A percentile compares a stretch with the other conserved stretches of the same genome.
Conservation (phyloP, 1,140 invertebrate species). For the Brachionus angularis region DNA sequence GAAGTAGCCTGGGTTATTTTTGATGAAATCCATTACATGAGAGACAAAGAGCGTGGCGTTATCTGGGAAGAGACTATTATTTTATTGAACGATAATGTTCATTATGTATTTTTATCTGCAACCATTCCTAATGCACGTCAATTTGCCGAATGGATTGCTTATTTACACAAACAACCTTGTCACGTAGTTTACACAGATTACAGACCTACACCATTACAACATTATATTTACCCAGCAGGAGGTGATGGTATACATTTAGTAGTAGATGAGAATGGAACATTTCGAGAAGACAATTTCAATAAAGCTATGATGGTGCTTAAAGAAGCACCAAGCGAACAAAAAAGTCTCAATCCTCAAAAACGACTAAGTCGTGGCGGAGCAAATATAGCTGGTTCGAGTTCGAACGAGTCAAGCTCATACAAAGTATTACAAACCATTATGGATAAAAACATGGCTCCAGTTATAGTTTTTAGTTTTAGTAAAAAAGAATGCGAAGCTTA, state of each 20-base stretch:
- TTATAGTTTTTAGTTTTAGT: slow-evolving; percentile 98
- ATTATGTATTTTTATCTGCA: slow-evolving; percentile 96
- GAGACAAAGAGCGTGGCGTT: slow-evolving; percentile 96
- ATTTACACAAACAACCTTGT: slow-evolving; percentile 86
- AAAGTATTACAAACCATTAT: slow-evolving; percentile 99
- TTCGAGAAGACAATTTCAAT: slow-evolving; percentile 95
- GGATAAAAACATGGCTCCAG: slow-evolving; percentile 92
- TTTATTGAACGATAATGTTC: slow-evolving; percentile 90
- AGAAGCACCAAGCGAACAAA: slow-evolving; percentile 56
- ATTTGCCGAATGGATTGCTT: slow-evolving; percentile 97
- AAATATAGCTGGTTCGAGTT: slow-evolving; percentile 57
- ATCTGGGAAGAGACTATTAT: slow-evolving; percentile 99
- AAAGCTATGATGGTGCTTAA: slow-evolving; percentile 82
- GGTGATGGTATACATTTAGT: slow-evolving; percentile 91
- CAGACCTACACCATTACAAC: slow-evolving; percentile 90
- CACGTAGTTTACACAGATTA: slow-evolving; percentile 99
- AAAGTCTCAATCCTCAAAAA: slow-evolving; percentile 59
- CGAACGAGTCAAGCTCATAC: slow-evolving; percentile 75
- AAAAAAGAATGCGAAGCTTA: slow-evolving; percentile 97
- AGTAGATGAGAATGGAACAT: slow-evolving; percentile 86
- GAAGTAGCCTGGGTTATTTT: slow-evolving; percentile 99
- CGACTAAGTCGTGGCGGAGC: slow-evolving; percentile 59
- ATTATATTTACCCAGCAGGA: slow-evolving; percentile 93
- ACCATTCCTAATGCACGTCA: slow-evolving; percentile 97
- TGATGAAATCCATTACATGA: slow-evolving; percentile 99